A percentile compares a stretch with the other conserved stretches of the same genome.
phyloP scores from a whole-genome alignment of 1,140 invertebrate genomes.

The Eupristina koningsbergeri region DNA sequence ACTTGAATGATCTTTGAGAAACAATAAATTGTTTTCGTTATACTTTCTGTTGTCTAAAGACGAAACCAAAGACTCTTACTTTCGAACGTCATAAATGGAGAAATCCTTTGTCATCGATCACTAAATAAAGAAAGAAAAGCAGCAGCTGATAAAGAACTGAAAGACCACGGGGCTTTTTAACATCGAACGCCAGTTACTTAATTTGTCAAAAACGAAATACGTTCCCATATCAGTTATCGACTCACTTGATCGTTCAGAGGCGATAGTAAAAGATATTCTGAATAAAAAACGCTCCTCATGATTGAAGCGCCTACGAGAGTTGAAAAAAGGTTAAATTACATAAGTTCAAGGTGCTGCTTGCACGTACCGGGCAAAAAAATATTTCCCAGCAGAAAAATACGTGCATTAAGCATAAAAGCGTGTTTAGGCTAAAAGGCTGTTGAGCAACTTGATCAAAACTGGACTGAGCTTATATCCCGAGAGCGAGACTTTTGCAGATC shows the following conservation, averaged over 20 bases:
- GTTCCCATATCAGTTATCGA: not conserved
- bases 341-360: not conserved
- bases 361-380: not conserved
- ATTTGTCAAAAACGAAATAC: not conserved
- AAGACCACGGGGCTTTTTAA: not conserved
- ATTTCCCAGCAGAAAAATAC: not conserved
- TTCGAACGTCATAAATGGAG: not conserved
- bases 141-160: not conserved
- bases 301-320: not conserved
- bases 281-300: not conserved
- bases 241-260: not conserved
- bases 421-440: not conserved
- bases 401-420: not conserved
- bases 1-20: not conserved
- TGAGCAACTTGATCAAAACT: constrained; percentile 8
- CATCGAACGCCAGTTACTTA: not conserved
- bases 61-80: not conserved
- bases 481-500: not conserved
- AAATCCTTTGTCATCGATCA: not conserved
- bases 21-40: not conserved
- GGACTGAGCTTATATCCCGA: not conserved
- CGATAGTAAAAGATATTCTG: not conserved
- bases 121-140: not conserved
- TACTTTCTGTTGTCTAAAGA: no score
- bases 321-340: not conserved